A percentile compares a stretch with the other conserved stretches of the same genome.
Evolutionary conservation across 2,113 vertebrate genomes (phyloP).

Genomic region (Phylloscopus trochiloides): DNA sequence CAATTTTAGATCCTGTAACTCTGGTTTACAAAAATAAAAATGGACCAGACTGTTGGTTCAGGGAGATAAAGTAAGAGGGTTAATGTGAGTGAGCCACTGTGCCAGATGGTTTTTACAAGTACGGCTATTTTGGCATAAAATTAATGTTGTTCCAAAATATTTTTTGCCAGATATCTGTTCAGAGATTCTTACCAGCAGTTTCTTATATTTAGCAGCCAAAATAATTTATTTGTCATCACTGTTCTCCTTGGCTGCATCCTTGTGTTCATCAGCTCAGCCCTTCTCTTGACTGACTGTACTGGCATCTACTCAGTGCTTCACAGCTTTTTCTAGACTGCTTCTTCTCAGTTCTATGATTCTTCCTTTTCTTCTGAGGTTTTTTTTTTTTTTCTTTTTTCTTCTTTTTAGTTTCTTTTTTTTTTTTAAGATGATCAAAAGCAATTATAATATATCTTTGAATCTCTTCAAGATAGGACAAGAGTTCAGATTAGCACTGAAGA

Average conservation of each 20-base stretch:
- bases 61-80: not conserved
- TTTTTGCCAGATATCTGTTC: not conserved
- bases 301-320: not conserved
- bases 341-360: not conserved
- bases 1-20: not conserved
- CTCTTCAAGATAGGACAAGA: not conserved
- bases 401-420: not conserved
- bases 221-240: conserved; percentile 51
- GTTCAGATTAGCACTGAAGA: not conserved
- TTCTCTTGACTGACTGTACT: not conserved
- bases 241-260: conserved; percentile 44
- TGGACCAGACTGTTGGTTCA: not conserved
- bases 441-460: not conserved
- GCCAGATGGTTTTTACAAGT: conserved; percentile 1
- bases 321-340: not conserved
- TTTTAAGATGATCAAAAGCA: not conserved
- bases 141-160: not conserved
- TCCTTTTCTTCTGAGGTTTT: not conserved
- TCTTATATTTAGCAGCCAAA: conserved; percentile 16
- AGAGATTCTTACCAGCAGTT: conserved; percentile 1
- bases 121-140: not conserved
- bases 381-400: not conserved
- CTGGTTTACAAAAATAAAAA: not conserved
- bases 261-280: not conserved
- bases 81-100: not conserved